A percentile compares a stretch with the other conserved stretches of the same genome.
Evolutionary conservation across 2,113 vertebrate genomes (phyloP).

Genomic region (Recurvirostra avosetta): DNA sequence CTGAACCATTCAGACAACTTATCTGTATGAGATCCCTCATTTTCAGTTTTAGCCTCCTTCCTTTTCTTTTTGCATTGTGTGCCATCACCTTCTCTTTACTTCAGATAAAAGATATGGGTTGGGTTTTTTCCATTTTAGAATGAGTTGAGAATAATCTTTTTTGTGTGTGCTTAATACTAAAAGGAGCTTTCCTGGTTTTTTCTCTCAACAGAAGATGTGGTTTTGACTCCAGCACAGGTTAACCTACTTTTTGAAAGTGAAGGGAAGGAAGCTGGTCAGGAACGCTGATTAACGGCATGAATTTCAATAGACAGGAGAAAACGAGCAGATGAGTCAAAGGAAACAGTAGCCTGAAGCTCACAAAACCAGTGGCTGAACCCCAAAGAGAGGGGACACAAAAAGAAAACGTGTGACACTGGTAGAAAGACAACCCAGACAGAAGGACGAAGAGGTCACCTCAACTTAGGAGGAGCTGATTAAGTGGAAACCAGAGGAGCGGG

Average conservation of each 20-base stretch:
- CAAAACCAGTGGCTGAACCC: neutral
- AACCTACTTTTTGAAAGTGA: neutral
- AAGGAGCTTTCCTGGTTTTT: neutral
- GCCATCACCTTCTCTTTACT: neutral
- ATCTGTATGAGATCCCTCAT: neutral
- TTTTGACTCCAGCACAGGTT: neutral
- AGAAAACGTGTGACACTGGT: neutral
- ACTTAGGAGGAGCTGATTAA: neutral
- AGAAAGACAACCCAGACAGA: neutral
- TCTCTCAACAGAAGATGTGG: neutral
- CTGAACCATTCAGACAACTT: neutral
- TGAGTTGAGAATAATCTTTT: neutral
- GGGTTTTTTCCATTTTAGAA: neutral
- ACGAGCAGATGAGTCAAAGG: neutral
- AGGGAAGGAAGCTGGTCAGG: neutral
- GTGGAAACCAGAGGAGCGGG: accelerated
- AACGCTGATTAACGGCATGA: neutral
- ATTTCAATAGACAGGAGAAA: neutral
- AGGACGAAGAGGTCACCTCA: neutral
- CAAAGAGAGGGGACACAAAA: neutral
- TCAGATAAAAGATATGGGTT: neutral
- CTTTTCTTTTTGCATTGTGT: neutral
- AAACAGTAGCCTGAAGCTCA: neutral
- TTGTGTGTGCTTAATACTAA: neutral
- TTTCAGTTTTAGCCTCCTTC: neutral